Conservation (phyloP, 1,140 invertebrate species). For the Akabosia matsudoensis region DNA sequence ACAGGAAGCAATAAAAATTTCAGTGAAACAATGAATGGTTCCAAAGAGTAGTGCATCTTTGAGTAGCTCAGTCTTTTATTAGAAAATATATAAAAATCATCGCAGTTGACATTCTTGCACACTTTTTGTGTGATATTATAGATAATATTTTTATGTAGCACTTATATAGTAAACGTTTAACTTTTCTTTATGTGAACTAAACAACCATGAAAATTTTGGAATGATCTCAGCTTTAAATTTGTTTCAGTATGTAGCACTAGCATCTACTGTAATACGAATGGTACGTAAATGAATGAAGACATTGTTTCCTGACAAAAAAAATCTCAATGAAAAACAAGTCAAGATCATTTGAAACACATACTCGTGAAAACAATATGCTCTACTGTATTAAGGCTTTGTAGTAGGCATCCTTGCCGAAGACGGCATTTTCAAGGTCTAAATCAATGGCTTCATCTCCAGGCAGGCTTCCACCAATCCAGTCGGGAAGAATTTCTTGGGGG, state of each 20-base stretch:
- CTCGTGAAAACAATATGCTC: background rate
- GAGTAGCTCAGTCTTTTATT: no score
- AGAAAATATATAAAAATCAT: no score
- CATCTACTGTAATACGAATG: background rate
- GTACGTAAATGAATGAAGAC: background rate
- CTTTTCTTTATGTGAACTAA: background rate
- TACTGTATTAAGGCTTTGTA: conserved; percentile 11
- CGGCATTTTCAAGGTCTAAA: background rate
- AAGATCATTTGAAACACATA: background rate
- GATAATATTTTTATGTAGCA: no score
- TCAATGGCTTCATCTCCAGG: background rate
- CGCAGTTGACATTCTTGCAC: no score
- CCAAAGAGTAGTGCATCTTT: no score
- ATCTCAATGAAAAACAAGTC: background rate
- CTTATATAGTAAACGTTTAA: no score
- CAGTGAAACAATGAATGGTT: no score
- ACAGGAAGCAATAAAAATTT: no score
- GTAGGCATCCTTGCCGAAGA: conserved; percentile 6
- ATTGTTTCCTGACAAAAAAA: background rate
- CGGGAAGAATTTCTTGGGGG: background rate
- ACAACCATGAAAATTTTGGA: background rate
- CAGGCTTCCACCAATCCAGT: background rate
- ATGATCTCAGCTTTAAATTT: background rate
- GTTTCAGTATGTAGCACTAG: background rate
- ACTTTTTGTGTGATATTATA: no score